Base-by-base conservation (phyloP, 2,888 invertebrate genomes). In the Allygus modestus region DNA sequence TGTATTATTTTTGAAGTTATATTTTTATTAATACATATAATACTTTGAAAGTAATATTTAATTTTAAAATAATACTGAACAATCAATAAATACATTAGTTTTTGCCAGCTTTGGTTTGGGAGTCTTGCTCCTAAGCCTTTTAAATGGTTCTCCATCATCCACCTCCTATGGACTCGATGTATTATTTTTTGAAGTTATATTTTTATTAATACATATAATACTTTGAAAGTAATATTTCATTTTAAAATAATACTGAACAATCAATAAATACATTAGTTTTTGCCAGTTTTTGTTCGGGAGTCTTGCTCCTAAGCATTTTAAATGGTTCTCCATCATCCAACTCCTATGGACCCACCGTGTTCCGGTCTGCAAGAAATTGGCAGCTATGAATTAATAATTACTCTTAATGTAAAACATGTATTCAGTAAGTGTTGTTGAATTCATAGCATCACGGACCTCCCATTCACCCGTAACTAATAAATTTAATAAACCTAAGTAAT, bases 381-480 rank as follows among this genome's bases (percentile, higher is more conserved):
- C 26, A 61, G 61, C 61, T 61, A 61, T 61, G 61, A 61, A 61
- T 61, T 61, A 5, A 23, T 58, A 58, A 58, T 58, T 15, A 61
- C 61, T 61, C 61, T 61, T 15, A 61, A 61, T 61, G 20, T 61
- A 61, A 61, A 5, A 61, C 4, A 61, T 61, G 1, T 5, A 61
- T 61, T n/a, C n/a, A n/a, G n/a, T n/a, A n/a, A n/a, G n/a, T n/a
- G n/a, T n/a, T n/a, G n/a, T 61, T 61, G 61, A 61, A 61, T 61
- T 61, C 61, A 61, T 61, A 61, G 20, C 17, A 61, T 61, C 61
- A 61, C 61, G 61, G 61, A 61, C 61, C 61, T 61, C 61, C 61
- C 61, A 23, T 20, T 20, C 61, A 15, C 20, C 26, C 61, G 7
- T 61, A 61, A 15, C 61, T 61, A 61, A 1, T 61, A 61, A 1